These are phyloP conservation scores for Batillaria attramentaria DNA, from an alignment of 1,140 invertebrate species.

Conservation along the genomic window DNA sequence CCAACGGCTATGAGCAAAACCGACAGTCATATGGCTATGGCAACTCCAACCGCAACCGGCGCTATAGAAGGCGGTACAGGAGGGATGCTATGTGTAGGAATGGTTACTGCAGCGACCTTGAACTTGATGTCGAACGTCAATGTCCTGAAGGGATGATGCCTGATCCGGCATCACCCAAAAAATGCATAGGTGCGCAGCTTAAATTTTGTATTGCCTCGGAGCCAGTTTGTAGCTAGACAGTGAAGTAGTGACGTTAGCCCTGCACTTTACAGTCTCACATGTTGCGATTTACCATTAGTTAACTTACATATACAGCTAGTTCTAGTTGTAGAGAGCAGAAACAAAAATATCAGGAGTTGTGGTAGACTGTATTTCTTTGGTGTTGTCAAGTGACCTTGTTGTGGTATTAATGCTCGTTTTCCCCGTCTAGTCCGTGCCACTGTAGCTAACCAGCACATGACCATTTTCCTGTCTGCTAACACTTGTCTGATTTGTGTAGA, in stretches of 20 bases:
- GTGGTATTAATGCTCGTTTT: background rate
- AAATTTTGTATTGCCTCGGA: no score
- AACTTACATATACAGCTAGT: no score
- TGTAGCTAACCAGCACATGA: constrained; percentile 20
- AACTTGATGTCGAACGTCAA: background rate
- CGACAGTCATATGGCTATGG: background rate
- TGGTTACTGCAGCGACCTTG: constrained; percentile 11
- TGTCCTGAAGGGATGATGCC: constrained; percentile 38
- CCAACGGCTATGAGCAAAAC: constrained; percentile 1
- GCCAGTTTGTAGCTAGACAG: background rate
- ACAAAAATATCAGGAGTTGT: no score
- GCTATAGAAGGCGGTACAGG: background rate
- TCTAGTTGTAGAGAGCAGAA: no score
- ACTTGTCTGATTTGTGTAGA: no score
- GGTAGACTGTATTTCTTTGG: no score
- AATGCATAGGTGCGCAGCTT: constrained; percentile 41
- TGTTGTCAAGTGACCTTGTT: no score
- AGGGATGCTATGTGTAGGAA: constrained; percentile 17
- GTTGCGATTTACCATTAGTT: no score
- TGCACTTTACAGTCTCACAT: no score
- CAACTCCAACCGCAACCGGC: background rate
- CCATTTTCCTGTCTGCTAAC: no score
- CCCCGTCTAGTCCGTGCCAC: background rate
- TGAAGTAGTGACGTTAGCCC: background rate
- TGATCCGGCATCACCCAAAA: constrained; percentile 13